Percentiles rank a stretch among this genome's conserved stretches.
Evolutionary conservation across 2,888 invertebrate genomes (phyloP).

Genomic region (Coecobrya sp.): DNA sequence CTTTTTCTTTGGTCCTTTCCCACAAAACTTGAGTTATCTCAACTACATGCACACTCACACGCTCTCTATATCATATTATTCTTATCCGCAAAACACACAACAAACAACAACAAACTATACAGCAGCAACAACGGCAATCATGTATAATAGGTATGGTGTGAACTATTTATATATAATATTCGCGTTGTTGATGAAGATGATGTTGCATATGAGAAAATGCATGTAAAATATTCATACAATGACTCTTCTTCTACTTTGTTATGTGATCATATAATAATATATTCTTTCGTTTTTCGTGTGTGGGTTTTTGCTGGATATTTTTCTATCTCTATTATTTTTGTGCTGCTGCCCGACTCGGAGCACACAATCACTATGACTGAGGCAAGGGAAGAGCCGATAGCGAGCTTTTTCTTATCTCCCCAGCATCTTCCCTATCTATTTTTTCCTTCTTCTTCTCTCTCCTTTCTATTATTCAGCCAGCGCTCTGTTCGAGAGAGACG

Average conservation of each 20-base stretch:
- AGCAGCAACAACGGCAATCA: not conserved
- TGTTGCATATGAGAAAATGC: slow-evolving; percentile 50
- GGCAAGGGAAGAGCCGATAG: slow-evolving; percentile 75
- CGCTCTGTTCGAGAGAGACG: not conserved
- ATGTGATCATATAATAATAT: slow-evolving; percentile 11
- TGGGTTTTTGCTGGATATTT: not conserved
- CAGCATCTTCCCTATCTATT: slow-evolving; percentile 67
- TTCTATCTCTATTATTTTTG: not conserved
- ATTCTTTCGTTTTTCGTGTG: not conserved
- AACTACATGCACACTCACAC: not conserved
- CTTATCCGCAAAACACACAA: not conserved
- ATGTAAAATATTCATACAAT: slow-evolving; percentile 40
- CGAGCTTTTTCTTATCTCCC: slow-evolving; percentile 73
- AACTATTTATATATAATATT: not conserved
- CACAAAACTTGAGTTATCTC: slow-evolving; percentile 41
- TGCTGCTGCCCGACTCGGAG: slow-evolving; percentile 76
- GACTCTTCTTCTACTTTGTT: not conserved
- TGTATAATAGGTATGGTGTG: slow-evolving; percentile 33
- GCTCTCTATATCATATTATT: not conserved
- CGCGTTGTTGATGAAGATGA: slow-evolving; percentile 5
- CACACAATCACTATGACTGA: slow-evolving; percentile 75
- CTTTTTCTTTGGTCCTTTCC: slow-evolving; percentile 22
- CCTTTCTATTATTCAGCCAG: slow-evolving; percentile 44
- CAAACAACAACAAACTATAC: slow-evolving; percentile 16
- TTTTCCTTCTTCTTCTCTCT: slow-evolving; percentile 24